Conservation (phyloP, 2,888 invertebrate species). For the Oasisia sp. region DNA sequence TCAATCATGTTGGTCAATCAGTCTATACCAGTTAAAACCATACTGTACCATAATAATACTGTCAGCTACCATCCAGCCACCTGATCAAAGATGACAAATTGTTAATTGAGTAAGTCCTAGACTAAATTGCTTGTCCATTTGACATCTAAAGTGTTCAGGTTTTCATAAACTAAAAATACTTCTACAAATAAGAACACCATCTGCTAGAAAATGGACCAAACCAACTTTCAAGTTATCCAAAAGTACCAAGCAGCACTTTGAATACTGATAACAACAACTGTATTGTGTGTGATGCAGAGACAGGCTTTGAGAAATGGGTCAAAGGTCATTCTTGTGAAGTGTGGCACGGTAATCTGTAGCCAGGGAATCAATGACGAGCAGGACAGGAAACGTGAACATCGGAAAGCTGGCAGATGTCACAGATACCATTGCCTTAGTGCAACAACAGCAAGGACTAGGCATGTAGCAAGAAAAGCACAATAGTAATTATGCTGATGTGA, state of each 20-base stretch:
- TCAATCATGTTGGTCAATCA: not conserved
- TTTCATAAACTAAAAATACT: not conserved
- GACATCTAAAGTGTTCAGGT: not conserved
- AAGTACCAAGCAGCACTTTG: not conserved
- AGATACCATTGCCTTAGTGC: not conserved
- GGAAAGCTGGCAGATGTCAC: not conserved
- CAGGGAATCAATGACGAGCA: not conserved
- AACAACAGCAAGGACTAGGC: not conserved
- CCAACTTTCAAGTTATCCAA: no score
- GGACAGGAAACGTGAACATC: not conserved
- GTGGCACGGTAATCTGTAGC: not conserved
- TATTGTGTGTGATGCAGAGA: not conserved
- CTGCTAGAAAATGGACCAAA: no score
- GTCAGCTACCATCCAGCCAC: no score
- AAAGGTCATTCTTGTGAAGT: not conserved
- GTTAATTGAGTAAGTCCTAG: not conserved
- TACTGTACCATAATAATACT: no score
- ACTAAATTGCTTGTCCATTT: not conserved
- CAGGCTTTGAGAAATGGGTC: not conserved
- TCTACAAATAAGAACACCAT: no score
- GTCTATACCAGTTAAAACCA: not conserved
- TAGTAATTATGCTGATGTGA: not conserved
- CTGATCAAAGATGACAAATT: not conserved
- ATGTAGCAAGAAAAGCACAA: not conserved
- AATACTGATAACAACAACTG: not conserved